phyloP scores from a whole-genome alignment of 2,888 invertebrate species.

The Brachyptera putata region DNA sequence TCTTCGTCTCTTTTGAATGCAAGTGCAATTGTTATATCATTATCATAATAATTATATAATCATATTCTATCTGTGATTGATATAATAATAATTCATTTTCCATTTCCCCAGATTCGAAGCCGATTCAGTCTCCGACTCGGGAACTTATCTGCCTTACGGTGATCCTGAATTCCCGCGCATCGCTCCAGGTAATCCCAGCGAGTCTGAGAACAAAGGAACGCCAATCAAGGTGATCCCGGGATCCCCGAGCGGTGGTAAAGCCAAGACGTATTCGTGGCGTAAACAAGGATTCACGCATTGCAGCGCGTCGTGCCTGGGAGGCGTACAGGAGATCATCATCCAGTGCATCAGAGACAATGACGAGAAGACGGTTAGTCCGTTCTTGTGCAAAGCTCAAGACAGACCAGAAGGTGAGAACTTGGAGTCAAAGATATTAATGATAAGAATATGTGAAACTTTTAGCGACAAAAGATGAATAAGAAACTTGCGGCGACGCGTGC shows the following conservation, averaged over 20 bases:
- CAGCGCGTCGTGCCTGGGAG: conserved; percentile 90
- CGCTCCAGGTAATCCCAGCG: background rate
- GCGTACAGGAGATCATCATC: conserved; percentile 75
- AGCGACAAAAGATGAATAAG: too few species aligned
- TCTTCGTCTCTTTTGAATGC: too few species aligned
- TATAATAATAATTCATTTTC: too few species aligned
- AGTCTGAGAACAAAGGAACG: background rate
- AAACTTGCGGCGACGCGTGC: too few species aligned
- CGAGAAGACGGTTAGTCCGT: conserved; percentile 80
- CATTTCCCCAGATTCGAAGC: conserved; percentile 3
- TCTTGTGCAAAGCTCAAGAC: conserved; percentile 79
- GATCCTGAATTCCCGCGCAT: background rate
- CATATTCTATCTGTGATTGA: too few species aligned
- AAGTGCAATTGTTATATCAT: too few species aligned
- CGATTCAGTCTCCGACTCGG: background rate
- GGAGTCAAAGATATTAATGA: too few species aligned
- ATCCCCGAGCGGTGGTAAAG: conserved; percentile 48
- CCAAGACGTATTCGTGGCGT: conserved; percentile 83
- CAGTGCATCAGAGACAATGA: conserved; percentile 85
- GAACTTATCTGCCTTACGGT: background rate
- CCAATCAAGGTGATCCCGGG: conserved; percentile 59
- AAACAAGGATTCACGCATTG: conserved; percentile 89
- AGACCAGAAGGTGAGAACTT: conserved; percentile 74
- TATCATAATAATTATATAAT: too few species aligned
- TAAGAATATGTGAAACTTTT: too few species aligned